A percentile compares a stretch with the other conserved stretches of the same genome.
Evolutionary conservation across 2,113 vertebrate genomes (phyloP).

Genomic region (Phoxinus phoxinus): DNA sequence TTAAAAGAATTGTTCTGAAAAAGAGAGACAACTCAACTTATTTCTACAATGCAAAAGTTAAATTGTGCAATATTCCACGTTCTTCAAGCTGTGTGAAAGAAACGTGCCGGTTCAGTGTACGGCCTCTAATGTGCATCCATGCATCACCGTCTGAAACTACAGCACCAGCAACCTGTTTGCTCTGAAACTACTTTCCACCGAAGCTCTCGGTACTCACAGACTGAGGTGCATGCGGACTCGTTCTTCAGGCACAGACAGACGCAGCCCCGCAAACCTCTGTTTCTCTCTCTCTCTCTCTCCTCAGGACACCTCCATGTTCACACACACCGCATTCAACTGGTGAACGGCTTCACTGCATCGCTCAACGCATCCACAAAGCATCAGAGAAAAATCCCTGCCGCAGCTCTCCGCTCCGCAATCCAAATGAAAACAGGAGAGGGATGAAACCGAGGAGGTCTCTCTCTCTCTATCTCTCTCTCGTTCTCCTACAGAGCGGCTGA

Average conservation of each 20-base stretch:
- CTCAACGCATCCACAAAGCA: constrained; percentile 18
- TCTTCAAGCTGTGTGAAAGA: not conserved
- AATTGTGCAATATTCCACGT: not conserved
- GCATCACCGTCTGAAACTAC: not conserved
- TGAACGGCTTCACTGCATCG: constrained; percentile 35
- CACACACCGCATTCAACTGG: constrained; percentile 52
- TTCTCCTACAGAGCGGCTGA: constrained; percentile 54
- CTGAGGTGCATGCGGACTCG: constrained; percentile 9
- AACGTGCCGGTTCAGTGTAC: not conserved
- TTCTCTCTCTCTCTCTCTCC: not conserved
- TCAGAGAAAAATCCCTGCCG: not conserved
- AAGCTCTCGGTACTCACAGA: constrained; percentile 43
- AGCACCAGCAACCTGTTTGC: constrained; percentile 49
- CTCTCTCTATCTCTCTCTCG: constrained; percentile 1
- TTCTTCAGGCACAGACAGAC: not conserved
- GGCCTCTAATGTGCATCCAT: not conserved
- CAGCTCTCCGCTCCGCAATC: not conserved
- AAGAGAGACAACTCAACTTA: not conserved
- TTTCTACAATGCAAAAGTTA: not conserved
- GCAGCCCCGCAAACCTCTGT: constrained; percentile 6
- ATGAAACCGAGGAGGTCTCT: constrained; percentile 8
- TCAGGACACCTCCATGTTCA: constrained; percentile 41
- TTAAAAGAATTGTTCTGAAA: not conserved
- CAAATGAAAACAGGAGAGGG: constrained; percentile 23
- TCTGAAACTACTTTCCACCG: constrained; percentile 15